Percentiles rank a stretch among this genome's conserved stretches.
phyloP scores from a whole-genome alignment of 1,140 invertebrate species.

The Megathymus violae region DNA sequence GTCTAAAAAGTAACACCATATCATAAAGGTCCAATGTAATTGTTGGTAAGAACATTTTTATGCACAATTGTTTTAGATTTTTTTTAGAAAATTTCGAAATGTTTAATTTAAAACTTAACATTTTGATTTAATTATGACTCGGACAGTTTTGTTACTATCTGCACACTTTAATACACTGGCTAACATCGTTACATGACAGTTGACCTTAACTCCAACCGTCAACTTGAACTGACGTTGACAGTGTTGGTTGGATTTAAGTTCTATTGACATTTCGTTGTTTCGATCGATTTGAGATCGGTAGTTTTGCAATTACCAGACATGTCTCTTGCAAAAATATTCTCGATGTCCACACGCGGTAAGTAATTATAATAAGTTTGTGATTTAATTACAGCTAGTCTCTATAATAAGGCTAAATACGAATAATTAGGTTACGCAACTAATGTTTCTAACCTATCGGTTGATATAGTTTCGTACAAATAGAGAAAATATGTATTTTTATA shows the following conservation, averaged over 20 bases:
- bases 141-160: too few species aligned
- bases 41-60: too few species aligned
- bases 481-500: conserved; percentile 24
- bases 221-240: background rate
- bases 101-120: too few species aligned
- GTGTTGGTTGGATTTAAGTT: background rate
- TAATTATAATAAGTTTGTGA: background rate
- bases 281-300: background rate
- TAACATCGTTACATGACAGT: too few species aligned
- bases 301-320: conserved; percentile 46
- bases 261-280: conserved; percentile 1
- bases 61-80: too few species aligned
- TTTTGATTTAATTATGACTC: too few species aligned
- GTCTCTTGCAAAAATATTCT: conserved; percentile 76
- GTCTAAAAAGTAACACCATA: too few species aligned
- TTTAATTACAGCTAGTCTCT: background rate
- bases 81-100: too few species aligned
- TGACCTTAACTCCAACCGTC: too few species aligned
- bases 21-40: too few species aligned
- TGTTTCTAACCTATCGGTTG: conserved; percentile 59
- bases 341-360: conserved; percentile 68
- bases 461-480: conserved; percentile 23
- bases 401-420: conserved; percentile 11
- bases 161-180: too few species aligned
- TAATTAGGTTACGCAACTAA: conserved; percentile 67